These are phyloP conservation scores for Leptinotarsa defecta DNA, from an alignment of 1,140 invertebrate species.

Conservation along the genomic window DNA sequence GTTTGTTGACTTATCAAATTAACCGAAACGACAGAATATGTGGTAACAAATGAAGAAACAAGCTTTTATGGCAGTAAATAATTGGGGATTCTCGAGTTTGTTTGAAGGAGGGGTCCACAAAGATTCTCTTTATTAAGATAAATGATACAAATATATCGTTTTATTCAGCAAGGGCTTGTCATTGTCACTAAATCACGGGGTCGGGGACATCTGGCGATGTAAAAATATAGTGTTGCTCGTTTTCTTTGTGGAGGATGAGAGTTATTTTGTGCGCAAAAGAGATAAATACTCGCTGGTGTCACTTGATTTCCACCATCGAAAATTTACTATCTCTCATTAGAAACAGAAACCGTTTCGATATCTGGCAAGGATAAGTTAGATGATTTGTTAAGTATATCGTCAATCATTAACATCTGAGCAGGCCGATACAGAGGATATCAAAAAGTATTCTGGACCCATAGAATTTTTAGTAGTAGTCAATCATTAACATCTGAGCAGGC, in stretches of 20 bases:
- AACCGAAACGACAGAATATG: conserved; percentile 26
- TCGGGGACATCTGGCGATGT: conserved; percentile 25
- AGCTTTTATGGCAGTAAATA: conserved; percentile 35
- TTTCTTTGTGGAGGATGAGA: conserved; percentile 1
- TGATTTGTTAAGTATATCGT: too few species aligned
- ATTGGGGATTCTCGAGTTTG: conserved; percentile 28
- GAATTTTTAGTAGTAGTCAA: too few species aligned
- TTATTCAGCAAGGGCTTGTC: conserved; percentile 23
- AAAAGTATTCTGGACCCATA: too few species aligned
- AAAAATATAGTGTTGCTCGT: conserved; percentile 20
- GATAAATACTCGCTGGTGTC: background rate
- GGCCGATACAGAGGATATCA: too few species aligned
- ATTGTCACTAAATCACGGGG: conserved; percentile 27
- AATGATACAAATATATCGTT: conserved; percentile 32
- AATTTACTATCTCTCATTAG: background rate
- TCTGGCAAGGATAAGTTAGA: too few species aligned
- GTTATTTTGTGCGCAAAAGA: background rate
- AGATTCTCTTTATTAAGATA: conserved; percentile 32
- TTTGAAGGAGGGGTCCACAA: conserved; percentile 20
- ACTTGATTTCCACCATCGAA: background rate
- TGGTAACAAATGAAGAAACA: conserved; percentile 35
- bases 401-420: too few species aligned
- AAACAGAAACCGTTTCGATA: background rate
- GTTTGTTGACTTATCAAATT: conserved; percentile 26
- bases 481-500: too few species aligned